Evolutionary conservation across 2,888 invertebrate genomes (phyloP).

Genomic region (Tachina lurida): DNA sequence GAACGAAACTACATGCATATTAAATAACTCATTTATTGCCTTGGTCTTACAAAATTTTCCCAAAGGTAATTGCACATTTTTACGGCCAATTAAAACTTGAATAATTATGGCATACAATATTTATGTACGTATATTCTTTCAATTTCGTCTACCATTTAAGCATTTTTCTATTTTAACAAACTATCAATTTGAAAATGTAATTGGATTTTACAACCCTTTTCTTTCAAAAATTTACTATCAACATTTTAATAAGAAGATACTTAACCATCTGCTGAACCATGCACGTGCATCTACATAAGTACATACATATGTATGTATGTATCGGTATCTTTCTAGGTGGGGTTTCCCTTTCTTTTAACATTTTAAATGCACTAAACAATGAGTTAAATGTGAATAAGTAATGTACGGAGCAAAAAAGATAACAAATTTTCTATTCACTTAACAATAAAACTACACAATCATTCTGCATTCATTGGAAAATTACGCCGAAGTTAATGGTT

Average conservation of each 20-base stretch:
- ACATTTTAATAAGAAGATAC: not conserved
- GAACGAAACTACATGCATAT: too few species aligned
- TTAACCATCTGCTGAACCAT: not conserved
- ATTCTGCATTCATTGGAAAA: slow-evolving; percentile 64
- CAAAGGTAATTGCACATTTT: slow-evolving; percentile 2
- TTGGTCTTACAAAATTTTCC: not conserved
- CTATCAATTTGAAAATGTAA: slow-evolving; percentile 25
- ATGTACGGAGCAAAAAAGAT: slow-evolving; percentile 6
- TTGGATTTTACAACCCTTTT: slow-evolving; percentile 21
- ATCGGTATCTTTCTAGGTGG: not conserved
- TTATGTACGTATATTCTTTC: not conserved
- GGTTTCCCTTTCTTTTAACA: slow-evolving; percentile 38
- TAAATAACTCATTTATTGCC: slow-evolving; percentile 7
- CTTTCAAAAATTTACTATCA: slow-evolving; percentile 4
- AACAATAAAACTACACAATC: slow-evolving; percentile 29
- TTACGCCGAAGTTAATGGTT: slow-evolving; percentile 54
- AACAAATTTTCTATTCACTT: slow-evolving; percentile 59
- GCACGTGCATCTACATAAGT: too few species aligned
- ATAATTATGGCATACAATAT: not conserved
- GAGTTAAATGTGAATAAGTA: slow-evolving; percentile 41
- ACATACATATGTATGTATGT: too few species aligned
- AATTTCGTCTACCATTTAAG: not conserved
- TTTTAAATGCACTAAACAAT: slow-evolving; percentile 26
- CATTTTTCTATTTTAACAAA: not conserved
- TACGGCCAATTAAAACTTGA: slow-evolving; percentile 13